These are phyloP conservation scores for Eudasyphora cyanicolor DNA, from an alignment of 2,888 invertebrate species.

Conservation along the genomic window DNA sequence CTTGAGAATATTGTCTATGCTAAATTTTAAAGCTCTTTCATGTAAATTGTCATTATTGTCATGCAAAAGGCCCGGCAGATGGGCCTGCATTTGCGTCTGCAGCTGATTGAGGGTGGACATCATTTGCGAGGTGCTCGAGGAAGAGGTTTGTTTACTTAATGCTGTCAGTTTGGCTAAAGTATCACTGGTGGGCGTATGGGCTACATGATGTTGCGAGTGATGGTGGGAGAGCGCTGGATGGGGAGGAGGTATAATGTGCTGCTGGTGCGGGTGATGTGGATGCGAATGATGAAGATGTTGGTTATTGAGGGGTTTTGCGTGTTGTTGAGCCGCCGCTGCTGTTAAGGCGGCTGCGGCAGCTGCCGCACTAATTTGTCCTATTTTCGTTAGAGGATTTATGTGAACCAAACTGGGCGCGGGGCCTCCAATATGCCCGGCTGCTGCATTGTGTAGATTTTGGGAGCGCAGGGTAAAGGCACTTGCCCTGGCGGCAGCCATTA, in stretches of 20 bases:
- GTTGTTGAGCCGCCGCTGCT: conserved; percentile 63
- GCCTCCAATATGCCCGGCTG: conserved; percentile 7
- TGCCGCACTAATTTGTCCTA: conserved; percentile 79
- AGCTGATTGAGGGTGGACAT: conserved; percentile 70
- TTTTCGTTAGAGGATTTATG: conserved; percentile 85
- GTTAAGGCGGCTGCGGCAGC: conserved; percentile 71
- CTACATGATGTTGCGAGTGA: conserved; percentile 52
- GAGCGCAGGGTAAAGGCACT: conserved; percentile 74
- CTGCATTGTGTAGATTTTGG: conserved; percentile 36
- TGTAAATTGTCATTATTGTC: conserved; percentile 79
- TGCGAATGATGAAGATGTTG: conserved; percentile 44
- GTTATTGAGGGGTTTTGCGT: too few species aligned
- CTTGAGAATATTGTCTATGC: conserved; percentile 92
- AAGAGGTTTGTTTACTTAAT: conserved; percentile 70
- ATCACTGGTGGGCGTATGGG: background rate
- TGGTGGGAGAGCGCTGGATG: background rate
- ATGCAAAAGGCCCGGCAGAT: conserved; percentile 68
- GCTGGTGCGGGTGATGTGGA: conserved; percentile 51
- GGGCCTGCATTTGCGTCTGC: conserved; percentile 75
- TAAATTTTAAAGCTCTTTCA: conserved; percentile 87
- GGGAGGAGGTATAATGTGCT: conserved; percentile 9
- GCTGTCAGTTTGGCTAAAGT: conserved; percentile 77
- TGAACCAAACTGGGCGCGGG: conserved; percentile 75
- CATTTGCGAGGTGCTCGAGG: conserved; percentile 52
- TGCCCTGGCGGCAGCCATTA: conserved; percentile 79